Evolutionary conservation across 2,797 vertebrate genomes (phyloP).

Genomic region (Thunnus albacares): DNA sequence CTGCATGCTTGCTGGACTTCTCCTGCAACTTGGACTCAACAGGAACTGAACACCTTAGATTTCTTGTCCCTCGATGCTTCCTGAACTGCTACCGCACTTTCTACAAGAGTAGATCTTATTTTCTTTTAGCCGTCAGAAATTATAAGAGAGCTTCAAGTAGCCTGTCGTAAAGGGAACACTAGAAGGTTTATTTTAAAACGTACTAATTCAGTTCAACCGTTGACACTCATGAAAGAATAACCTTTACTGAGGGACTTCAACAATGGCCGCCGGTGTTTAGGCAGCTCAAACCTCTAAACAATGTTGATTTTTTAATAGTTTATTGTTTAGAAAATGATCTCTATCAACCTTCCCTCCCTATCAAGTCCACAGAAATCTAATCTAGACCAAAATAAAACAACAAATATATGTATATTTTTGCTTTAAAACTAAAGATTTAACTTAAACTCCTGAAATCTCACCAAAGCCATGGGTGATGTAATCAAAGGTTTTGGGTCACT

Average conservation of each 20-base stretch:
- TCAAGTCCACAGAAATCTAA: conserved; percentile 16
- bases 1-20: conserved; percentile 56
- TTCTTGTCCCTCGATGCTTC: background rate
- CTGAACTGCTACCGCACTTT: conserved; percentile 19
- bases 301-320: background rate
- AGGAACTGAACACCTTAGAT: conserved; percentile 26
- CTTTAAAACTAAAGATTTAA: conserved; percentile 26
- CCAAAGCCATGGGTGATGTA: conserved; percentile 7
- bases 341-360: conserved; percentile 20
- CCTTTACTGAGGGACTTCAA: conserved; percentile 7
- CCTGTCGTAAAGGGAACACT: conserved; percentile 4
- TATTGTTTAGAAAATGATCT: conserved; percentile 12
- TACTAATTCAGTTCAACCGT: conserved; percentile 4
- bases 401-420: conserved; percentile 9
- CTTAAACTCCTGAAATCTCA: conserved; percentile 18
- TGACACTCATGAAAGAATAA: conserved; percentile 6
- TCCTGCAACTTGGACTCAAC: conserved; percentile 35
- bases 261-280: background rate
- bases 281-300: conserved; percentile 34
- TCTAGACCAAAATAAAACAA: conserved; percentile 14
- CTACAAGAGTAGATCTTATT: conserved; percentile 9
- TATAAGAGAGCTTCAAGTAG: conserved; percentile 19
- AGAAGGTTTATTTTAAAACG: conserved; percentile 2
- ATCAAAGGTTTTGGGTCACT: conserved; percentile 11
- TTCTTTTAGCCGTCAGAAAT: conserved; percentile 16